phyloP scores from a whole-genome alignment of 2,888 invertebrate genomes.

The Heliconius charithonia region DNA sequence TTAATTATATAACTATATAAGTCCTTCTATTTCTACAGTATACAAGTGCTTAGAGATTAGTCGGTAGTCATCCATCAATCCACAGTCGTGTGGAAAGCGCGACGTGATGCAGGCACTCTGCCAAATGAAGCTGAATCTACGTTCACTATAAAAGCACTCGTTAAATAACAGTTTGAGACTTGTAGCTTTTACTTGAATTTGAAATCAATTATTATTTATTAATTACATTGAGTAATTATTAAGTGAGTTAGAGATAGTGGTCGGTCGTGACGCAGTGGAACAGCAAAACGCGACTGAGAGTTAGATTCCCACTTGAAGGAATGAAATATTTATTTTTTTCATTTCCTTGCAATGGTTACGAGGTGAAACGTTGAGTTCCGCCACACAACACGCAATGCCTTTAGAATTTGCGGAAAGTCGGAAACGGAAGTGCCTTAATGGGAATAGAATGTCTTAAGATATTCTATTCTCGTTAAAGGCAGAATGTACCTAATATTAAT shows the following conservation, averaged over 20 bases:
- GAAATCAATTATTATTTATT: neutral
- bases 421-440: no score
- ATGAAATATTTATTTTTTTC: no score
- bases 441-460: no score
- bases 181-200: neutral
- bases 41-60: slow-evolving; percentile 32
- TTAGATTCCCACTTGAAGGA: no score
- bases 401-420: no score
- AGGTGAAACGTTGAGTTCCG: no score
- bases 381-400: no score
- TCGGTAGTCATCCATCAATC: slow-evolving; percentile 43
- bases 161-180: slow-evolving; percentile 11
- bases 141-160: slow-evolving; percentile 21
- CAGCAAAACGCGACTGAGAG: neutral
- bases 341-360: no score
- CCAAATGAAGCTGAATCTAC: slow-evolving; percentile 35
- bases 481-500: no score
- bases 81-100: slow-evolving; percentile 34
- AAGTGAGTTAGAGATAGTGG: neutral
- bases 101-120: slow-evolving; percentile 33
- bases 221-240: neutral
- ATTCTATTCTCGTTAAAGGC: no score
- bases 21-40: neutral
- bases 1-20: neutral
- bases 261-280: no score